Conservation (phyloP, 35 echinoderm and acorn worm species). For the Nesometra sesokonis region DNA sequence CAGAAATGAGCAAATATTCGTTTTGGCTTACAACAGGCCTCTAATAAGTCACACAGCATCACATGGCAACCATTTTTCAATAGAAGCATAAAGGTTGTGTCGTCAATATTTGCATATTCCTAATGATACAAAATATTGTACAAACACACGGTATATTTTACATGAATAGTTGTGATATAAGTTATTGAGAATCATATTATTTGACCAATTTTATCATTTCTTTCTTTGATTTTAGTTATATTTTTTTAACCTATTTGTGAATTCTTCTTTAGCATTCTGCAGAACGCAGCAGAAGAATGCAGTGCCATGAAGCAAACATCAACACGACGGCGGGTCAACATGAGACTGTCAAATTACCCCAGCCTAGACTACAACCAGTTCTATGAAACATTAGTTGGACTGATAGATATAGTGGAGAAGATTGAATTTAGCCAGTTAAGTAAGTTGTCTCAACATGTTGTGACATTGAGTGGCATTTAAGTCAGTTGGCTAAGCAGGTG, state of each 20-base stretch:
- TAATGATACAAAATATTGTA: background rate
- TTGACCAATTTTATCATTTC: background rate
- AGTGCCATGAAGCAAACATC: constrained; percentile 25
- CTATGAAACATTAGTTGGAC: constrained; percentile 73
- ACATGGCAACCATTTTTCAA: too few species aligned
- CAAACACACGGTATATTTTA: background rate
- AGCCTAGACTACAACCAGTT: constrained; percentile 75
- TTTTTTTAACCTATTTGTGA: background rate
- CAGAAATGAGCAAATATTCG: too few species aligned
- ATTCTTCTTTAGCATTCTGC: constrained; percentile 58
- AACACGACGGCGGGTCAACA: constrained; percentile 49
- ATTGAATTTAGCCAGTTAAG: constrained; percentile 95
- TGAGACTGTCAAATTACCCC: constrained; percentile 52
- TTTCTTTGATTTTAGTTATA: background rate
- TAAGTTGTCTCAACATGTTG: constrained; percentile 34
- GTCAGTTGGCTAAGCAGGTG: background rate
- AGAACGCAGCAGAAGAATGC: constrained; percentile 62
- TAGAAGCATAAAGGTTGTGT: too few species aligned
- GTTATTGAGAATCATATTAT: background rate
- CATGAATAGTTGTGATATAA: background rate
- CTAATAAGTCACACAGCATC: too few species aligned
- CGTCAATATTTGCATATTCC: too few species aligned
- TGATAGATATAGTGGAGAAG: constrained; percentile 79
- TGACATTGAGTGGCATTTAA: background rate
- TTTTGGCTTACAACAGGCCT: too few species aligned